These are phyloP conservation scores for Cephus rjabovi DNA, from an alignment of 2,888 invertebrate species.

Conservation along the genomic window DNA sequence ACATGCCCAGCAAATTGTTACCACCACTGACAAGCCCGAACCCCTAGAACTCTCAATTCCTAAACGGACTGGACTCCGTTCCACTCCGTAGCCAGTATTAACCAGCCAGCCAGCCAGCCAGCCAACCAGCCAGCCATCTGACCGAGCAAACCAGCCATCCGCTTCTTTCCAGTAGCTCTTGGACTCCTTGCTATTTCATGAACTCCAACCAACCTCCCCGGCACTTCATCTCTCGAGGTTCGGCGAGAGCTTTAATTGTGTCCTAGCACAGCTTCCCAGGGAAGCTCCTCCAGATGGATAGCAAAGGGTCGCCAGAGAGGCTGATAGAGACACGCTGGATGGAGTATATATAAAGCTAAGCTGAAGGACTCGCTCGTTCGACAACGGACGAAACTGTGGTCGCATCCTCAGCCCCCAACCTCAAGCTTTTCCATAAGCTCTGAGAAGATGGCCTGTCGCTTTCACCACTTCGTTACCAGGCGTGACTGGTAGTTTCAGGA, in stretches of 20 bases:
- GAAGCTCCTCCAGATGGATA: not conserved
- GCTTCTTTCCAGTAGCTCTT: not conserved
- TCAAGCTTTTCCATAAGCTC: not conserved
- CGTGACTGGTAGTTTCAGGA: not conserved
- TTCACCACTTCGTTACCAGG: not conserved
- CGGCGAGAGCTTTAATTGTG: not conserved
- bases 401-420: not conserved
- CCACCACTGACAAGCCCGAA: conserved; percentile 24
- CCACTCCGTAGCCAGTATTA: conserved; percentile 1
- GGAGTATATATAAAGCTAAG: not conserved
- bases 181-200: not conserved
- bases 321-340: not conserved
- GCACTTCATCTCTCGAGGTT: not conserved
- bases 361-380: not conserved
- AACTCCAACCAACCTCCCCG: not conserved
- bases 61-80: not conserved
- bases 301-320: not conserved
- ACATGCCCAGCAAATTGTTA: conserved; percentile 44
- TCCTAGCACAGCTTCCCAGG: not conserved
- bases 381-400: not conserved
- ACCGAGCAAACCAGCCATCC: not conserved
- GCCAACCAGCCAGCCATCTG: not conserved
- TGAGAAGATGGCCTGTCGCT: not conserved
- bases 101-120: not conserved
- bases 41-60: not conserved